Evolutionary conservation across 2,797 vertebrate species (phyloP).

Genomic region (Lagorchestes hirsutus): DNA sequence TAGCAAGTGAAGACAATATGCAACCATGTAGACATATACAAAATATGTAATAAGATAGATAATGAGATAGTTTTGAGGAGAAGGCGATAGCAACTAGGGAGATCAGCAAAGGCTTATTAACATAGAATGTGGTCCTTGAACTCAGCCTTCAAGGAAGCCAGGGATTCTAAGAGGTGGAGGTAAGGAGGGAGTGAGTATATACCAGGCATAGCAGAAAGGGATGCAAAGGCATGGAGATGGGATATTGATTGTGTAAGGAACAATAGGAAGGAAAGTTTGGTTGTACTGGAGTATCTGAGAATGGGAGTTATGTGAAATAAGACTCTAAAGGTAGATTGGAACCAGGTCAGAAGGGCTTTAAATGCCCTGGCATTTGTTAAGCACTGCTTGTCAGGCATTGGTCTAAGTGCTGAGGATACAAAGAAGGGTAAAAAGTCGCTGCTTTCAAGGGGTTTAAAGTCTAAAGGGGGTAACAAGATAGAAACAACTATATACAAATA

Average conservation of each 20-base stretch:
- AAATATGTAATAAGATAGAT: background rate
- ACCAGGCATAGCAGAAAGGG: background rate
- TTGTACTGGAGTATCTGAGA: background rate
- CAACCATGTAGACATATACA: background rate
- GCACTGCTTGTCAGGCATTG: background rate
- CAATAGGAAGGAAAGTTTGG: background rate
- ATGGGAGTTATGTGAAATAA: background rate
- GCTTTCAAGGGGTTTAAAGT: background rate
- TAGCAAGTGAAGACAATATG: background rate
- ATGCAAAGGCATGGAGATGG: background rate
- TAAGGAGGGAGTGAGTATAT: background rate
- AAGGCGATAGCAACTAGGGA: background rate
- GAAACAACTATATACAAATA: background rate
- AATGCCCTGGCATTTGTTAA: background rate
- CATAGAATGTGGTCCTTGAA: background rate
- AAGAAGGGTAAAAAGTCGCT: background rate
- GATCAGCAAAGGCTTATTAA: background rate
- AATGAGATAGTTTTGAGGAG: background rate
- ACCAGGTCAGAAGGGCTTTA: background rate
- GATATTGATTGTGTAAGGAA: background rate
- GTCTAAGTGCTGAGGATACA: background rate
- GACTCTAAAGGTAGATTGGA: background rate
- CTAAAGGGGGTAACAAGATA: background rate
- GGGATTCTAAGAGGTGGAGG: background rate
- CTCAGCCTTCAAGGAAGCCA: background rate